Evolutionary conservation across 2,113 vertebrate genomes (phyloP), one percentile per base, ranked within the genome.

Genomic region (Rhipidura dahli): DNA sequence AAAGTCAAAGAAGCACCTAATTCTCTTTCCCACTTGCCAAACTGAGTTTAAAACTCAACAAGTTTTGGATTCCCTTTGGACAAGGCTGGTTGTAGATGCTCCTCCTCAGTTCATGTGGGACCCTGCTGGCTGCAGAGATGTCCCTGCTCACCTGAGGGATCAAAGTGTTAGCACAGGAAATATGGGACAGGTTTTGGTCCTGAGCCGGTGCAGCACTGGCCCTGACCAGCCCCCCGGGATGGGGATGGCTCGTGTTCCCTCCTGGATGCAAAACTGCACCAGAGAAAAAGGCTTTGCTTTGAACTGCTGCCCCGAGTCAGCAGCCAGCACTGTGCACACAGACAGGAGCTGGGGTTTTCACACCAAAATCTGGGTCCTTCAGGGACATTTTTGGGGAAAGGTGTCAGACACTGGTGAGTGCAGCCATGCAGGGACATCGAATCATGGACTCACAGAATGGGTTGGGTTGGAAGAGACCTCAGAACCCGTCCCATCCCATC

Each of bases 1-100:
- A 37, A 95, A 92, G 51, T 72, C 81, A 87, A 63, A 93, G 90
- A 90, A 82, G 40, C 53, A 90, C 68, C 53, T 84, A 94, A 94
- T 94, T 96, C 47, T 83, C 72, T 53, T 84, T 78, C 69, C 69
- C 60, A 42, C 13, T 6, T 13, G 64, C 56, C 92, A 87, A 75
- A 60, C 30, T 17, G 31, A 96, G 56, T 71, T 56, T 56, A 60
- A 81, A 89, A 94, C 56, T 42, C 59, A 83, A 6, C 12, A 57
- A 30, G 54, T 60, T 78, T 50, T 56, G 19, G 30, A 9, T 59
- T 73, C 21, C 47, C 63, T 60, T n/a, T n/a, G n/a, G 24, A 3
- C 37, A 60, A 45, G 8, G 8, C 39, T 68, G 60, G 24, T 20
- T 75, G 47, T 9, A 24, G 75, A 39, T 73, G 71, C 31, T 78